Evolutionary conservation across 2,888 invertebrate species (phyloP).

Genomic region (Cybosia mesomella): DNA sequence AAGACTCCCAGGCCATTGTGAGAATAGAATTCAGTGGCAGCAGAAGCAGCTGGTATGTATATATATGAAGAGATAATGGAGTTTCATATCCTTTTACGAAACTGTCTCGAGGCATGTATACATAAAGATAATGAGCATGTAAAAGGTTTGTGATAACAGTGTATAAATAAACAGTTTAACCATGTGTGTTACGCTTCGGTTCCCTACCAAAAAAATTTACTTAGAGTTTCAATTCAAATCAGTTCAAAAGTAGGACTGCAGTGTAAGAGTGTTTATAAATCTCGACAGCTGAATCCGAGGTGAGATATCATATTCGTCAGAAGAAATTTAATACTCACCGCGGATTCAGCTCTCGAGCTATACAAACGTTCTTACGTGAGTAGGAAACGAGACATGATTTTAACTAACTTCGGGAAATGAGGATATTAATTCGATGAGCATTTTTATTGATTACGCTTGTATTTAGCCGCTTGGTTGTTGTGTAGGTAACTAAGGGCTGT

Average conservation of each 20-base stretch:
- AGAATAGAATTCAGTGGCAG: neutral
- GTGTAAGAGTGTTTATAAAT: too few relatives aligned
- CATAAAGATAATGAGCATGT: neutral
- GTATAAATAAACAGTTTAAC: neutral
- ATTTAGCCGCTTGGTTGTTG: neutral
- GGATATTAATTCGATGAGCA: neutral
- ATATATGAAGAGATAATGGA: neutral
- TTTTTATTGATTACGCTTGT: neutral
- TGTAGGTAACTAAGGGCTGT: neutral
- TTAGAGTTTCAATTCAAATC: neutral
- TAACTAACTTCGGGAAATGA: neutral
- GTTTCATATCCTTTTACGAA: conserved; percentile 3
- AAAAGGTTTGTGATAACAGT: neutral
- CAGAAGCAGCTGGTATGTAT: neutral
- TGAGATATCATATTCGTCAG: too few relatives aligned
- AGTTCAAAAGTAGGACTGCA: neutral
- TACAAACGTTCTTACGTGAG: too few relatives aligned
- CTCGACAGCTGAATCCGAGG: too few relatives aligned
- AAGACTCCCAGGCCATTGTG: neutral
- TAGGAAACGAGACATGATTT: neutral
- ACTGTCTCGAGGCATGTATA: neutral
- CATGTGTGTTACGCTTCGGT: neutral
- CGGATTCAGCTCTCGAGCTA: too few relatives aligned
- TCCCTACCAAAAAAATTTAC: neutral
- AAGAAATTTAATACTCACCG: too few relatives aligned